These are phyloP conservation scores for Pristionchus entomophagus DNA, from an alignment of 2,888 invertebrate species.

Conservation along the genomic window DNA sequence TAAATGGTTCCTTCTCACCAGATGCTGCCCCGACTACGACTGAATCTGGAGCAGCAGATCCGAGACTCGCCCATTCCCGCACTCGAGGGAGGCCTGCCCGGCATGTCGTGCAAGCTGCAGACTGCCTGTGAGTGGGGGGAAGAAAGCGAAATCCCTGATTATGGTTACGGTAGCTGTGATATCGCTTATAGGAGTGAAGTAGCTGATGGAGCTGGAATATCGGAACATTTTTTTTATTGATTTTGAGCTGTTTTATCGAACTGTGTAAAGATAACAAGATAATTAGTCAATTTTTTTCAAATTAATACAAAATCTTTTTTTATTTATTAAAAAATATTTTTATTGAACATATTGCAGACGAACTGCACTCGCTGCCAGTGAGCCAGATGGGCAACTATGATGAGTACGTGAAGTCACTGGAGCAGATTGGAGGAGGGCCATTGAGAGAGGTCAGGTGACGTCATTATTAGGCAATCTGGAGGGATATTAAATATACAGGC, in stretches of 20 bases:
- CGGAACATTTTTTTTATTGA: too few species aligned
- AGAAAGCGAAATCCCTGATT: not conserved
- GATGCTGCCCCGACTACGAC: slow-evolving; percentile 93
- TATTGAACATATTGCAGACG: slow-evolving; percentile 84
- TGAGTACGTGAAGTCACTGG: slow-evolving; percentile 92
- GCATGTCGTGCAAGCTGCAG: slow-evolving; percentile 84
- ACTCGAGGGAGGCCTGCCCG: slow-evolving; percentile 80
- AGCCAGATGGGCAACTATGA: slow-evolving; percentile 99
- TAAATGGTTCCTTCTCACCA: too few species aligned
- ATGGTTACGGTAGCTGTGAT: not conserved
- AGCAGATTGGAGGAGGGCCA: slow-evolving; percentile 61
- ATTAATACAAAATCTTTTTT: too few species aligned
- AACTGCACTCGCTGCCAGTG: slow-evolving; percentile 94
- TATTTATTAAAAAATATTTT: too few species aligned
- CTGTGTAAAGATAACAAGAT: too few species aligned
- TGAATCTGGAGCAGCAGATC: slow-evolving; percentile 83
- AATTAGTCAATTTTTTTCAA: too few species aligned
- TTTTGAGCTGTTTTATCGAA: too few species aligned
- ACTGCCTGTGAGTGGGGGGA: slow-evolving; percentile 82
- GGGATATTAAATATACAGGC: too few species aligned
- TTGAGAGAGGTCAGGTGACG: slow-evolving; percentile 57
- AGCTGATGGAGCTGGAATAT: too few species aligned
- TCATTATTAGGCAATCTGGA: too few species aligned
- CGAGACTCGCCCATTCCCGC: slow-evolving; percentile 55
- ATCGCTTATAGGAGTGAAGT: too few species aligned